Evolutionary conservation across 1,140 invertebrate genomes (phyloP), one percentile per base, ranked within the genome.

Genomic region (Scaptomyza hsui): DNA sequence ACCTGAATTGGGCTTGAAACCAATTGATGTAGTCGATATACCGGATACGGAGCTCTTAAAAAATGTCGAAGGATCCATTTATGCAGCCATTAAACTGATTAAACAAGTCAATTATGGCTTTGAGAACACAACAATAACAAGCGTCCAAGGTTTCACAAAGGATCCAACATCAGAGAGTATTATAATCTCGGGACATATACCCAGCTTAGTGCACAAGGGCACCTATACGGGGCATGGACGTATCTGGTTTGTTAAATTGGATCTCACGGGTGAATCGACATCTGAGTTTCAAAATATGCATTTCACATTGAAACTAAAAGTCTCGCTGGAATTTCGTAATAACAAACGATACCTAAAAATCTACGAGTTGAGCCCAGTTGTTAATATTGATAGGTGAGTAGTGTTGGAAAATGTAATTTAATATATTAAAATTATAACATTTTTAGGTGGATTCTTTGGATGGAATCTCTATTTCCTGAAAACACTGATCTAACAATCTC

Each of bases 261-360:
- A 83, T 35, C 47, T 49, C 0, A 64, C 61, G 0, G 78, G 78
- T 0, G 59, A 83, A 13, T 69, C 57, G 5, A 15, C 57, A 4
- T 78, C 79, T 1, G 79, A 82, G n/a, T 82, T 82, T n/a, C 65
- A 75, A 21, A 82, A 82, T 29, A 55, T 82, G 19, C 57, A 35
- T 1, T 82, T 82, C 9, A 64, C 62, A 1, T 32, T 82, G 4
- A 82, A 72, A 21, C 62, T 83, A 0, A 83, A 83, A 61, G 75
- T 64, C 1, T 47, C 62, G 12, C 56, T 64, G 59, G 52, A 82
- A 21, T 82, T 68, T 59, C 48, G 79, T 12, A 83, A 83, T 32
- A 68, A 82, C 2, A 83, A 78, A 29, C 47, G 75, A 0, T 83
- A 78, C 7, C 19, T 83, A 0, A 78, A 75, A 18, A 68, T 82